Evolutionary conservation across 2,888 invertebrate genomes (phyloP), one percentile per base, ranked within the genome.

Genomic region (Trilocha varians): DNA sequence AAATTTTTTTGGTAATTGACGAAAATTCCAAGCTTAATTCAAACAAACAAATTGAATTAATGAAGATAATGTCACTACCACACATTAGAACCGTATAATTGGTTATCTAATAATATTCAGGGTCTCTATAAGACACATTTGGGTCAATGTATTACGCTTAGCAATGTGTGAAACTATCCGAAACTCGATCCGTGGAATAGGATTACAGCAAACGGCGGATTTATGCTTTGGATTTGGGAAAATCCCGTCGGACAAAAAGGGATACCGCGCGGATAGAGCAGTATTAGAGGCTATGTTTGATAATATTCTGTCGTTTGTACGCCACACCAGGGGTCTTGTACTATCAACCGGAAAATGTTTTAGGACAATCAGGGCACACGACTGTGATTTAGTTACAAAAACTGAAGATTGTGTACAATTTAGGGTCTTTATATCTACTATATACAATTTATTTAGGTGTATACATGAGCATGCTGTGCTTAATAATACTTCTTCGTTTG

Each of bases 141-240:
- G 52, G 65, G 65, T 70, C 67, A 70, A 63, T 61, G 70, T 59
- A 59, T 65, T 62, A 57, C 65, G 65, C 66, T 67, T 59, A 65
- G 63, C 64, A 63, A 62, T 61, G 66, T 69, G 70, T 75, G 61
- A 70, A 74, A 71, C 66, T 65, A 65, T 61, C 62, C 62, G 64
- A 69, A 70, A 70, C 69, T 64, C 56, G 59, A 69, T 58, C 68
- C 65, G 51, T 46, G 45, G 63, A 67, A 74, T 78, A 52, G 70
- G 78, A 78, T 83, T 76, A 79, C 72, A 65, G 54, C 64, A 73
- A 77, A 74, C 71, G 68, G 62, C 66, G 73, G 74, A 76, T 76
- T 79, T 83, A 80, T 76, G 61, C 70, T 53, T 62, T 60, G 77
- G 78, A 70, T 79, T 73, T 72, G 62, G 57, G 55, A 51, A 66